Evolutionary conservation across 2,797 vertebrate species (phyloP).

Genomic region (Clangula hyemalis): DNA sequence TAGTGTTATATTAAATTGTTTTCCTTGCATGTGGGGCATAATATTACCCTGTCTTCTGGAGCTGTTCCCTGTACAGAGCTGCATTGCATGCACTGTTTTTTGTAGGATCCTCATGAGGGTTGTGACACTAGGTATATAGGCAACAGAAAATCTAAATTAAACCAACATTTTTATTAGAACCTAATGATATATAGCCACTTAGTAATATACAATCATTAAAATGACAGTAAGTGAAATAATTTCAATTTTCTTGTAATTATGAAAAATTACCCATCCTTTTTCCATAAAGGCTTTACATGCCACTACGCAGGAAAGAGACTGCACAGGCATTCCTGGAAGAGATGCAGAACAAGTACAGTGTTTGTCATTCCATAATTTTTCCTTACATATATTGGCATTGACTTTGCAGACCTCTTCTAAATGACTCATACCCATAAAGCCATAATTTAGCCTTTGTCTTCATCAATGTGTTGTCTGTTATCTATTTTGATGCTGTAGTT

Average conservation of each 20-base stretch:
- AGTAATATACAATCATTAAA: neutral
- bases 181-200: neutral
- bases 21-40: neutral
- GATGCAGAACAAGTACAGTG: neutral
- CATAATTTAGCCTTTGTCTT: neutral
- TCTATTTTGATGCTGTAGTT: neutral
- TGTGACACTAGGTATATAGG: neutral
- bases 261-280: neutral
- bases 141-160: neutral
- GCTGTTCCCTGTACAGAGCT: neutral
- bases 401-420: neutral
- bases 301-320: neutral
- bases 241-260: neutral
- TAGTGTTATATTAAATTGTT: neutral
- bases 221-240: neutral
- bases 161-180: neutral
- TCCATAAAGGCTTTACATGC: neutral
- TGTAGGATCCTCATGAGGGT: neutral
- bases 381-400: neutral
- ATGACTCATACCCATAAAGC: neutral
- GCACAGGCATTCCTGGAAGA: rapidly evolving
- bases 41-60: neutral
- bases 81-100: neutral
- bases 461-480: neutral
- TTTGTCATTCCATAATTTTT: neutral